phyloP scores from a whole-genome alignment of 2,888 invertebrate genomes.

The Aphrophora alni region DNA sequence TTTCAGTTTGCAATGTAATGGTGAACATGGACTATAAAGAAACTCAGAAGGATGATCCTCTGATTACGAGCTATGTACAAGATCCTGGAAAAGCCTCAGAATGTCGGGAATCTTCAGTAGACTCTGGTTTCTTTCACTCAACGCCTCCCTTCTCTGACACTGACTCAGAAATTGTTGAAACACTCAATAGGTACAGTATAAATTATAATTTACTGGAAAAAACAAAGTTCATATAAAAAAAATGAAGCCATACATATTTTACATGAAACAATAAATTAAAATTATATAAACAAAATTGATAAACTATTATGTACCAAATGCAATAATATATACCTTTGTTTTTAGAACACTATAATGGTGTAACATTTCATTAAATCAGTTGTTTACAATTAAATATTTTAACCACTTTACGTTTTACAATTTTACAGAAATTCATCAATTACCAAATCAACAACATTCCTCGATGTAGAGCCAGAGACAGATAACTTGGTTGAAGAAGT shows the following conservation, averaged over 20 bases:
- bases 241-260: too few species aligned
- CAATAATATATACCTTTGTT: too few species aligned
- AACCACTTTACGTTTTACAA: too few species aligned
- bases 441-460: not conserved
- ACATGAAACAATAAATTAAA: too few species aligned
- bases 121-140: conserved; percentile 35
- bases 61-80: not conserved
- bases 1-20: not conserved
- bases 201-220: too few species aligned
- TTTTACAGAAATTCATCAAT: conserved; percentile 39
- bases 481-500: conserved; percentile 52
- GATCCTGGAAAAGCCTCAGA: not conserved
- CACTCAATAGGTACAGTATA: conserved; percentile 37
- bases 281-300: too few species aligned
- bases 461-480: conserved; percentile 42
- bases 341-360: too few species aligned
- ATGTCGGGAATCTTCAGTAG: conserved; percentile 32
- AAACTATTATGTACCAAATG: too few species aligned
- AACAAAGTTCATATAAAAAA: too few species aligned
- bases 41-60: not conserved
- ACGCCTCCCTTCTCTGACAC: conserved; percentile 26
- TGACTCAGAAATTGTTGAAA: conserved; percentile 31
- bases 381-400: too few species aligned
- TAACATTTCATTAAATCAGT: too few species aligned
- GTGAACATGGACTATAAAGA: not conserved